Evolutionary conservation across 2,113 vertebrate species (phyloP).

Genomic region (Podiceps cristatus): DNA sequence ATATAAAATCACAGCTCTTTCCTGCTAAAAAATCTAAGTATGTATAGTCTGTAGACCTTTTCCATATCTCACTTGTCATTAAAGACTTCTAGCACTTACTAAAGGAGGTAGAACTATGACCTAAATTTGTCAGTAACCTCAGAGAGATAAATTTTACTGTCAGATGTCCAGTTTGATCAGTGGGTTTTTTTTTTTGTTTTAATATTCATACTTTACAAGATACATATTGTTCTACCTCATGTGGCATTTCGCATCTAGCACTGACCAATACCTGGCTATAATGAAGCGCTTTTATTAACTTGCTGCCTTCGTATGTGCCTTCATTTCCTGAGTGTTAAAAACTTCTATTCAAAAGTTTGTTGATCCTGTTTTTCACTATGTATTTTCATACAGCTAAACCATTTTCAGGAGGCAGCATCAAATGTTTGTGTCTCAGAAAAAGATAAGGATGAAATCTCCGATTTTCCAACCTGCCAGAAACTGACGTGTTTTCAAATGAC

Average conservation of each 20-base stretch:
- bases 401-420: neutral
- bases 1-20: neutral
- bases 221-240: neutral
- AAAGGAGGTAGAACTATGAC: neutral
- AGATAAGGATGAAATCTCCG: neutral
- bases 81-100: neutral
- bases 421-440: neutral
- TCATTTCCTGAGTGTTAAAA: neutral
- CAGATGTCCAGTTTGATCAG: neutral
- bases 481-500: neutral
- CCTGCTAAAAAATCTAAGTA: neutral
- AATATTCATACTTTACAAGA: neutral
- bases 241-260: neutral
- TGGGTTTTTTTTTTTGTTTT: neutral
- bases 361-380: neutral
- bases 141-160: neutral
- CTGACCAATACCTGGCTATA: neutral
- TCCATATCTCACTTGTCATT: neutral
- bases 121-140: neutral
- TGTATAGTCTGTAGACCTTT: neutral
- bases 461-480: neutral
- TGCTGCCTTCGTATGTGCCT: neutral
- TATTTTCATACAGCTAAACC: neutral
- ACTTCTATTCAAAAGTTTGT: neutral
- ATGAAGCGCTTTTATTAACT: neutral